Conservation (phyloP, 2,797 vertebrate species). For the Falco peregrinus region DNA sequence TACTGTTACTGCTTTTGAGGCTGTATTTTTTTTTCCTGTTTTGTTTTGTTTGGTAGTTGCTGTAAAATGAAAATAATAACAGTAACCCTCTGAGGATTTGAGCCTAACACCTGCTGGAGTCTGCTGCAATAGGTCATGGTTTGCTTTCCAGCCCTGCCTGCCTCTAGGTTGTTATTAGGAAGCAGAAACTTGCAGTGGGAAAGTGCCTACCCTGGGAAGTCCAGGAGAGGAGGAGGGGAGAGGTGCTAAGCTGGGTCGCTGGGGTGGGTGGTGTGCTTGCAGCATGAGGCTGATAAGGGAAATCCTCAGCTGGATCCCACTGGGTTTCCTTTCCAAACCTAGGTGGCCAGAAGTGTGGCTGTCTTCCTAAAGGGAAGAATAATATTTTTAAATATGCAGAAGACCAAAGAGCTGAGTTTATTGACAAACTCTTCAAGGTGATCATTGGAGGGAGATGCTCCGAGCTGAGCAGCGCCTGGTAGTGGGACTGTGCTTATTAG, state of each 20-base stretch:
- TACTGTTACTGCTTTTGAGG: not conserved
- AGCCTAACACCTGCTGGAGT: not conserved
- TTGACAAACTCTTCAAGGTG: not conserved
- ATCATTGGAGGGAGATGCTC: slow-evolving; percentile 12
- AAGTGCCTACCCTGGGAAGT: not conserved
- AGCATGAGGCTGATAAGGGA: rapidly evolving
- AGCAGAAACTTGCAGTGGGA: not conserved
- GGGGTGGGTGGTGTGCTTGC: rapidly evolving
- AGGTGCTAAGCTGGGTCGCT: not conserved
- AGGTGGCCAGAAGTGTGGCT: not conserved
- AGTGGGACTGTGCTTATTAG: not conserved
- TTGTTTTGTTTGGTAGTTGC: no score
- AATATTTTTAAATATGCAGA: not conserved
- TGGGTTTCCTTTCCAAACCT: not conserved
- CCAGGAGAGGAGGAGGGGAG: not conserved
- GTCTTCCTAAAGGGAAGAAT: not conserved
- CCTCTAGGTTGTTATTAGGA: not conserved
- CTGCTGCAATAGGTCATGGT: rapidly evolving
- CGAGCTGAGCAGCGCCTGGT: slow-evolving; percentile 21
- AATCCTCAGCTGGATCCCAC: rapidly evolving
- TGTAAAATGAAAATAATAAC: not conserved
- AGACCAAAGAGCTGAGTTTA: not conserved
- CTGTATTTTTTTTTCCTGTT: not conserved
- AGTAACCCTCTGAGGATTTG: not conserved
- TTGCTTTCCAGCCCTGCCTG: not conserved